A percentile compares a stretch with the other conserved stretches of the same genome.
Conservation (phyloP, 2,113 vertebrate genomes). For the Hucho hucho region DNA sequence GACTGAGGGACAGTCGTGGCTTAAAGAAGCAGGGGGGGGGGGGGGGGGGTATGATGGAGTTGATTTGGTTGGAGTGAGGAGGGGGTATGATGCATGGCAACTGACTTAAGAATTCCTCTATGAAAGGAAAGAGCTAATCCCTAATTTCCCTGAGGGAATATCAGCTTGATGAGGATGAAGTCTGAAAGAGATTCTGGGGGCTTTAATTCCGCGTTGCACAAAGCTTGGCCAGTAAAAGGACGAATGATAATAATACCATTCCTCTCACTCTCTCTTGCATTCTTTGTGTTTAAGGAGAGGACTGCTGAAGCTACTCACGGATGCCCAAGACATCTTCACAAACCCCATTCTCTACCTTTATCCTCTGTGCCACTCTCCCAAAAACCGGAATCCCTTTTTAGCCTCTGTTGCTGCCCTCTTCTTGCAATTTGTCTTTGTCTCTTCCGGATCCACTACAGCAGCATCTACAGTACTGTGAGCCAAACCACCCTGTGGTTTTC, state of each 20-base stretch:
- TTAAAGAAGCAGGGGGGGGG: conserved; percentile 43
- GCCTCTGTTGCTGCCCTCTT: neutral
- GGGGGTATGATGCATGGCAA: conserved; percentile 56
- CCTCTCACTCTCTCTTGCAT: conserved; percentile 19
- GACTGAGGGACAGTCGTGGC: conserved; percentile 34
- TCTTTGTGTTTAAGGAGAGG: conserved; percentile 24
- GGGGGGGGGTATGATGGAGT: too few species aligned
- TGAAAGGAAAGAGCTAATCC: conserved; percentile 72
- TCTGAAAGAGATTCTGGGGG: conserved; percentile 58
- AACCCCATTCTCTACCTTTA: neutral
- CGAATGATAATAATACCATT: conserved; percentile 34
- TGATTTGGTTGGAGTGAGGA: conserved; percentile 47
- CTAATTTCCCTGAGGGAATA: conserved; percentile 74
- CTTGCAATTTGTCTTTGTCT: neutral
- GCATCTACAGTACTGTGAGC: neutral
- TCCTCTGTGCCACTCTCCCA: neutral
- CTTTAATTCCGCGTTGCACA: conserved; percentile 52
- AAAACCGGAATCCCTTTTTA: neutral
- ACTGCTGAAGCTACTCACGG: conserved; percentile 31
- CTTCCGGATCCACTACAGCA: neutral
- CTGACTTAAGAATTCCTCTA: conserved; percentile 57
- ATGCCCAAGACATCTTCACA: conserved; percentile 20
- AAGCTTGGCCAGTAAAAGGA: conserved; percentile 32
- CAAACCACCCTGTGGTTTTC: neutral
- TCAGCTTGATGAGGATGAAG: conserved; percentile 56